Evolutionary conservation across 2,113 vertebrate species (phyloP).

Genomic region (Bothrops jararaca): DNA sequence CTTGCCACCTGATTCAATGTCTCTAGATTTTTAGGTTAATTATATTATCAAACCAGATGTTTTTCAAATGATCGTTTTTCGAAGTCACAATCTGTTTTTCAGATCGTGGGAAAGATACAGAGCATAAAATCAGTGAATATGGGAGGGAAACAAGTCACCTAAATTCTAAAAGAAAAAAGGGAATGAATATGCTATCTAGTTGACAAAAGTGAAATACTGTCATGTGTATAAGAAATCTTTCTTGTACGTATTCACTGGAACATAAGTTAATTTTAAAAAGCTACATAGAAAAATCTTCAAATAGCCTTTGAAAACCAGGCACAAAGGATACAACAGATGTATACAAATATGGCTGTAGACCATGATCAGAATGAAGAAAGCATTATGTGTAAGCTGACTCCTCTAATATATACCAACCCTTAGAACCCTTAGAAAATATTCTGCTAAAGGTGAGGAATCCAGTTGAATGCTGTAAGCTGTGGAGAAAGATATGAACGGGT

Average conservation of each 20-base stretch:
- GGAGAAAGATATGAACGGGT: neutral
- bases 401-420: neutral
- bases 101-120: neutral
- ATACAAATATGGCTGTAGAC: neutral
- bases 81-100: neutral
- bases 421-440: neutral
- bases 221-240: neutral
- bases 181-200: neutral
- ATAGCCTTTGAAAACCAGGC: neutral
- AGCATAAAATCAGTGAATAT: neutral
- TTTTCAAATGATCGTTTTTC: neutral
- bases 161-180: neutral
- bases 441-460: neutral
- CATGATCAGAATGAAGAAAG: neutral
- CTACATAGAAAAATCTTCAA: neutral
- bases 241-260: neutral
- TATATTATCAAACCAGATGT: neutral
- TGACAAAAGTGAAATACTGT: neutral
- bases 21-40: neutral
- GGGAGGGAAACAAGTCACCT: neutral
- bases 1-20: neutral
- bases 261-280: neutral
- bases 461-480: neutral
- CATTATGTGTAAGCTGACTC: neutral
- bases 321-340: neutral